Evolutionary conservation across 2,113 vertebrate genomes (phyloP).

Genomic region (Mastomys coucha): DNA sequence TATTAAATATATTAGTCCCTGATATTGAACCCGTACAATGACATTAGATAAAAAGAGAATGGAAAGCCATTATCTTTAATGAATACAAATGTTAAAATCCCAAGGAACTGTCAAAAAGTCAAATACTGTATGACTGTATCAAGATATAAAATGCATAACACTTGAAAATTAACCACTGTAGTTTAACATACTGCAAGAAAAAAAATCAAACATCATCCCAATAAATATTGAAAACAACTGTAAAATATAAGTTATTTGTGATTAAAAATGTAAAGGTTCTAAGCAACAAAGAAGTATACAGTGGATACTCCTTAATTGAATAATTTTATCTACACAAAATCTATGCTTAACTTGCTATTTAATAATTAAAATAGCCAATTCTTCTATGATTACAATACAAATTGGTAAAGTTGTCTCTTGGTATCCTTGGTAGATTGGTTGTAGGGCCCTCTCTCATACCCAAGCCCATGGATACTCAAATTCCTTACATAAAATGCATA

Average conservation of each 20-base stretch:
- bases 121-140: background rate
- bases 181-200: background rate
- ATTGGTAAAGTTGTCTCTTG: background rate
- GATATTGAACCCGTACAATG: background rate
- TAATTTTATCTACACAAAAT: background rate
- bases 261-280: background rate
- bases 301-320: background rate
- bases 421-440: background rate
- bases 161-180: background rate
- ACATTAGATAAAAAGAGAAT: slow-evolving; percentile 13
- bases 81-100: background rate
- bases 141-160: background rate
- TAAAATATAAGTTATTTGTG: background rate
- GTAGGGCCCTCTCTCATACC: background rate
- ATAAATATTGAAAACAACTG: background rate
- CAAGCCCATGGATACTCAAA: background rate
- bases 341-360: background rate
- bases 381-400: background rate
- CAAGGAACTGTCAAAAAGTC: background rate
- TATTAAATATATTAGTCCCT: background rate
- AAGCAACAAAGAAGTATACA: background rate
- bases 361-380: background rate
- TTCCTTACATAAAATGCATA: background rate
- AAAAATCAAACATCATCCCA: background rate
- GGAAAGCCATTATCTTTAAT: background rate